Evolutionary conservation across 2,113 vertebrate species (phyloP).

Genomic region (Scophthalmus maximus): DNA sequence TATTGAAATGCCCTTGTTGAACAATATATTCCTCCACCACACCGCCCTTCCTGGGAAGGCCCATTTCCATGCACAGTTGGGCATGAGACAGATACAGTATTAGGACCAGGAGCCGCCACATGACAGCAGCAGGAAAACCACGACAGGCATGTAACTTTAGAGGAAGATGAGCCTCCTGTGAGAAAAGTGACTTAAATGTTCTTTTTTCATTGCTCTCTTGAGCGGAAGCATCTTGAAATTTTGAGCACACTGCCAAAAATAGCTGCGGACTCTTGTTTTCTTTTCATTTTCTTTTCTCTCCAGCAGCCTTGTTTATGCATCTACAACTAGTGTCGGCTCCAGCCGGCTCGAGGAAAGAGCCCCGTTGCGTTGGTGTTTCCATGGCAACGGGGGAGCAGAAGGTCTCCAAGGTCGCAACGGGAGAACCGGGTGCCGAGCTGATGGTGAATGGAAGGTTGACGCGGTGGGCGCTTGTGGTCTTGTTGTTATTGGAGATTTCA

Average conservation of each 20-base stretch:
- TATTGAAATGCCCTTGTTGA: no score
- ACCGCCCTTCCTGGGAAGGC: conserved; percentile 15
- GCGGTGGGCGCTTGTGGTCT: conserved; percentile 58
- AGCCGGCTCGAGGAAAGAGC: conserved; percentile 80
- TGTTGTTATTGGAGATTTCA: conserved; percentile 80
- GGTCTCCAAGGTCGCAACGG: conserved; percentile 85
- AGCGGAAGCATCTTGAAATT: conserved; percentile 42
- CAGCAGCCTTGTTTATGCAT: conserved; percentile 31
- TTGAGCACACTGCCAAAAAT: conserved; percentile 50
- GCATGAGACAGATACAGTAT: conserved; percentile 38
- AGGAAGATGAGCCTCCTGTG: neutral
- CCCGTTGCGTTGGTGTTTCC: conserved; percentile 85
- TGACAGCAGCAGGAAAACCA: conserved; percentile 14
- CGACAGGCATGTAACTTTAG: no score
- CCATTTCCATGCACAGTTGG: conserved; percentile 28
- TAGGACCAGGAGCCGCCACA: conserved; percentile 25
- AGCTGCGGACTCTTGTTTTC: conserved; percentile 33
- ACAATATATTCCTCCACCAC: no score
- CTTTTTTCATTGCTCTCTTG: neutral
- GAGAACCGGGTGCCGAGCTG: conserved; percentile 76
- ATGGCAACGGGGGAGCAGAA: conserved; percentile 85
- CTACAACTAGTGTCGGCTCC: conserved; percentile 64
- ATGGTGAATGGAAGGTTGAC: conserved; percentile 33
- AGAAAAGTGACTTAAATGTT: conserved; percentile 7
- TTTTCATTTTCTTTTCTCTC: conserved; percentile 39